Conservation (phyloP, 2,113 vertebrate genomes). For the Vulpes lagopus region DNA sequence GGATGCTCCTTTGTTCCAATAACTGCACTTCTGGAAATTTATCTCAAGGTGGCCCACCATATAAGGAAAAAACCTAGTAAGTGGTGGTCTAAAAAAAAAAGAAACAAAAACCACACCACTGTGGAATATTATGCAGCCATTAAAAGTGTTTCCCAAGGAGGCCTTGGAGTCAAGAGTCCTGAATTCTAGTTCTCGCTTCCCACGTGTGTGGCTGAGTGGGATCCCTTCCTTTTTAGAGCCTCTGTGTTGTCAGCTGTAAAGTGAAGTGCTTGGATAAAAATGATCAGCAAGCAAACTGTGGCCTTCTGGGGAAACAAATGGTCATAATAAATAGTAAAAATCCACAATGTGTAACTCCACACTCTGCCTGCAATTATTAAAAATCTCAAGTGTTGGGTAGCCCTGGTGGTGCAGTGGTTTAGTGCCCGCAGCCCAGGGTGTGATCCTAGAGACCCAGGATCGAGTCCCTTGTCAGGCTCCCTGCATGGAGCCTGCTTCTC, state of each 20-base stretch:
- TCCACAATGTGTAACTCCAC: not conserved
- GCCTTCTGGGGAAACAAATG: not conserved
- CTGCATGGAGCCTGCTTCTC: no score
- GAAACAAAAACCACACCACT: not conserved
- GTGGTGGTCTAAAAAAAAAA: not conserved
- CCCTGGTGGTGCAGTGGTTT: no score
- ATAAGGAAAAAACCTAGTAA: not conserved
- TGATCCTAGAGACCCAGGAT: no score
- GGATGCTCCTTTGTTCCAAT: not conserved
- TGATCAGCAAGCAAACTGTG: not conserved
- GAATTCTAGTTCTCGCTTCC: not conserved
- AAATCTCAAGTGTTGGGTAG: not conserved
- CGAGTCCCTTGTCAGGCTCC: no score
- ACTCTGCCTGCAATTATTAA: not conserved
- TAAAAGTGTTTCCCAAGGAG: not conserved
- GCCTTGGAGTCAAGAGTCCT: not conserved
- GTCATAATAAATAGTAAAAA: not conserved
- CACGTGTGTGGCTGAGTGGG: not conserved
- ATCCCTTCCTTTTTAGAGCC: not conserved
- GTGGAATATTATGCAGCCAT: not conserved
- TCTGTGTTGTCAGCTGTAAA: not conserved
- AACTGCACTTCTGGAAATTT: not conserved
- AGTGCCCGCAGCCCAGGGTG: no score
- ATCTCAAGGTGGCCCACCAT: not conserved
- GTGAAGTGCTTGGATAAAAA: not conserved